Base-by-base conservation (phyloP, 2,888 invertebrate genomes). In the Coleophora flavipennella region DNA sequence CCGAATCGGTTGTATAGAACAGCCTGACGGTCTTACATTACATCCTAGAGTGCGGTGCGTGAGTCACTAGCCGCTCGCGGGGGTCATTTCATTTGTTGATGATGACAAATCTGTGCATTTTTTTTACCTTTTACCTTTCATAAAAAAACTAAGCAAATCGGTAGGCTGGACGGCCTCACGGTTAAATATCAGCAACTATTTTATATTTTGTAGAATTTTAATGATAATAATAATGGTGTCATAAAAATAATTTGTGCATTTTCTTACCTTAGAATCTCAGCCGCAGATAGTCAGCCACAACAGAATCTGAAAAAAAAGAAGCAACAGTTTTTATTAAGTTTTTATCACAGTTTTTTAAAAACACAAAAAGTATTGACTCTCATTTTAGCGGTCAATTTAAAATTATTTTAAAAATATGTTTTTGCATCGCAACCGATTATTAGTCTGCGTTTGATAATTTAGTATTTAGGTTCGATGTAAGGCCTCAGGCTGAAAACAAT, bases 371-470 rank as follows among this genome's bases (percentile, higher is more conserved):
- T 49, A 29, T 20, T 34, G 35, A 43, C 34, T 40, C 39, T 37
- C 32, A 33, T 41, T 40, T 49, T 56, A 57, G 50, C 57, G 55
- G 55, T 51, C 59, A 57, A 61, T 65, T 64, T 69, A 53, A 67
- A 62, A 66, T 61, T 65, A 67, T 64, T 58, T 61, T 61, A 62
- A 49, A 45, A 41, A 43, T 43, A 40, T 50, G 60, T 68, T 70
- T 76, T 67, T 72, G 63, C 53, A 57, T 51, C 62, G 58, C 48
- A 66, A 70, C 72, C 70, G 61, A 72, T 72, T 60, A 76, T 74
- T 71, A 69, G 75, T 62, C 66, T 65, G 66, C 59, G 62, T 71
- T 76, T 73, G 66, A 72, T 75, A 75, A 79, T 81, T 81, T 81
- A 66, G 73, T 73, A 72, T 77, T 75, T 72, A 70, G 65, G 65